Conservation (phyloP, 2,113 vertebrate genomes). For the Microtus oregoni region DNA sequence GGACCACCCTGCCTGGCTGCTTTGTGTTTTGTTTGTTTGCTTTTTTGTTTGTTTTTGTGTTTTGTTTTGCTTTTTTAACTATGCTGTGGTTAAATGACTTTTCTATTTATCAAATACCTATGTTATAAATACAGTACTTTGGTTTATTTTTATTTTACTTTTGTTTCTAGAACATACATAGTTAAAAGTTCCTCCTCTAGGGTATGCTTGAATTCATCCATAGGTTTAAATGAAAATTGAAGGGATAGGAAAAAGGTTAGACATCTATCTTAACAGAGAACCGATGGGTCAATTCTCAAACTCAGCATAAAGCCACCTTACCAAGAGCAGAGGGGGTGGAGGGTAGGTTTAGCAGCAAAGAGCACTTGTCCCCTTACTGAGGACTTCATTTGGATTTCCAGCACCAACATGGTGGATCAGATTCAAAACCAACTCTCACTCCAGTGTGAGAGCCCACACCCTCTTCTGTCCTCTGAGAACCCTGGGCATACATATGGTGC, state of each 20-base stretch:
- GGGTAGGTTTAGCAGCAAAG: not conserved
- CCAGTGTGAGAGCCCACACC: not conserved
- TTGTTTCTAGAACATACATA: not conserved
- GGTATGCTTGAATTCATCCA: not conserved
- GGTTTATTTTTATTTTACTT: not conserved
- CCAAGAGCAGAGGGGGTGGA: not conserved
- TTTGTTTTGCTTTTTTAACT: not conserved
- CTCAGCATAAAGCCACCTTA: not conserved
- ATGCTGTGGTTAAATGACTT: not conserved
- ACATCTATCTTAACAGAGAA: slow-evolving; percentile 18
- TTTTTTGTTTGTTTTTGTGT: no score
- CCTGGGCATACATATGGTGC: no score
- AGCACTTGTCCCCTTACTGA: not conserved
- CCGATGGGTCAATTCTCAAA: not conserved
- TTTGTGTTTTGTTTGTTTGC: not conserved
- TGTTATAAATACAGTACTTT: not conserved
- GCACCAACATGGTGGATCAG: not conserved
- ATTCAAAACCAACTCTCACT: not conserved
- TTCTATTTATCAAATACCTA: slow-evolving; percentile 7
- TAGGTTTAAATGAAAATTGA: slow-evolving; percentile 48
- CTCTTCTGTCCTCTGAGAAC: not conserved
- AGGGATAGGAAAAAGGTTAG: not conserved
- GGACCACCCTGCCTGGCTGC: not conserved
- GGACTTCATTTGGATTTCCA: not conserved
- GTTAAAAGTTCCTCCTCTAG: slow-evolving; percentile 16